These are phyloP conservation scores for Hirtodrosophila alboralis DNA, from an alignment of 2,888 invertebrate genomes.

Conservation along the genomic window DNA sequence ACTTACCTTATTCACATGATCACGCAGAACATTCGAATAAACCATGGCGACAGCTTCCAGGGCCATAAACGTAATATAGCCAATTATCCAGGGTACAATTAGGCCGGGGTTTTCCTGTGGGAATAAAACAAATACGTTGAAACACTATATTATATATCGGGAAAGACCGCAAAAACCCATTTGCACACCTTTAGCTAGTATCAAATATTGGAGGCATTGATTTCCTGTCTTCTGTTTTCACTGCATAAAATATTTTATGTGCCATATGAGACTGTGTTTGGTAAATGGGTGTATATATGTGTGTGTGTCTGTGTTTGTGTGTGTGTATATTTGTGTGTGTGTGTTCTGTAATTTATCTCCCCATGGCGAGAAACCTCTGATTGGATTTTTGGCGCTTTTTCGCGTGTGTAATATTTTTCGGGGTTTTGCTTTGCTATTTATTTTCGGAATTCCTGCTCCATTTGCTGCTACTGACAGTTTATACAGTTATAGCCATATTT, in stretches of 20 bases:
- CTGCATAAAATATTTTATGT: constrained; percentile 49
- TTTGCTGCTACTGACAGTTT: constrained; percentile 45
- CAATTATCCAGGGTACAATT: constrained; percentile 91
- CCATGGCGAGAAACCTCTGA: constrained; percentile 53
- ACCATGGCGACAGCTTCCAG: constrained; percentile 92
- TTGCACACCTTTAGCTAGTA: constrained; percentile 48
- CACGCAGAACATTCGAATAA: constrained; percentile 91
- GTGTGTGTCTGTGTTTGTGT: neutral
- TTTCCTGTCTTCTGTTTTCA: constrained; percentile 34
- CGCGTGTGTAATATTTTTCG: constrained; percentile 32
- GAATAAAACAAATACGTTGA: constrained; percentile 20
- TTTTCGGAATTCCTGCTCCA: constrained; percentile 4
- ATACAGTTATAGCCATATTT: constrained; percentile 47
- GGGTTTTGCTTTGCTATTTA: constrained; percentile 13
- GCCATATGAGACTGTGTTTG: constrained; percentile 20
- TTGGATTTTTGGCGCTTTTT: constrained; percentile 59
- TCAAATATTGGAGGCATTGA: constrained; percentile 61
- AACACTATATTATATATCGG: constrained; percentile 35
- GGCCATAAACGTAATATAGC: constrained; percentile 92
- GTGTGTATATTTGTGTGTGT: constrained; percentile 6
- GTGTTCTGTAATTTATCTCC: constrained; percentile 60
- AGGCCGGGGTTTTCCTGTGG: constrained; percentile 89
- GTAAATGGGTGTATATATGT: constrained; percentile 19
- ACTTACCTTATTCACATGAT: constrained; percentile 91
- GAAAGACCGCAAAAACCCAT: constrained; percentile 25